Base-by-base conservation (phyloP, 2,888 invertebrate genomes). In the Alloscopus bannaensis region DNA sequence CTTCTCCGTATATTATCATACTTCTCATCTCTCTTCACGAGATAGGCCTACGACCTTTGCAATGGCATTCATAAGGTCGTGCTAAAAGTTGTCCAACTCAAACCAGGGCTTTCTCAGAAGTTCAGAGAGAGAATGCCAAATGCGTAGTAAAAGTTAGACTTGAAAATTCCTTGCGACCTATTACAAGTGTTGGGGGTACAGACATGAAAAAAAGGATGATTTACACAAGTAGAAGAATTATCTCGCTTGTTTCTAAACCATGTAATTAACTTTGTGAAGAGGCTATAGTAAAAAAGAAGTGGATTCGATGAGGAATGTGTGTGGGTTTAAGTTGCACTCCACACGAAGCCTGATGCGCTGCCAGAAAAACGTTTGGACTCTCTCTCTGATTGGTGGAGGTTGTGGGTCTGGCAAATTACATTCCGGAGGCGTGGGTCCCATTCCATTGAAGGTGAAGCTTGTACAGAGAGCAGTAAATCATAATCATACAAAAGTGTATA, bases 11-110 rank as follows among this genome's bases (percentile, higher is more conserved):
- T 45, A 18, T 3, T n/a, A 16, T 45, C 24, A 40, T 22, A 24
- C 24, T 40, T 11, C 2, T 40, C 36, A 36, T 36, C 59, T 59
- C 1, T 59, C 59, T 36, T 59, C 4, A 18, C 31, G 42, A 62
- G 40, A 42, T 62, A 20, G 64, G 64, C 42, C 64, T 64, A 42
- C 64, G 64, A 64, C 64, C 64, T 64, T 64, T 64, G 45, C 11
- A 31, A 55, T 26, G 29, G 57, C 57, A 57, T 57, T 57, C 31
- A 16, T 16, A 31, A 57, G 57, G 57, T 57, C 57, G 57, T 55
- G 11, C 55, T n/a, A n/a, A n/a, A n/a, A n/a, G 31, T 31, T 2
- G 3, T n/a, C 6, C 18, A 57, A 31, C 6, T n/a, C 29, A 57
- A 28, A 57, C 18, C 18, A 36, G 36, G 36, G 36, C 42, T 64